These are phyloP conservation scores for Sesamia inferens DNA, from an alignment of 2,888 invertebrate species.

Conservation along the genomic window DNA sequence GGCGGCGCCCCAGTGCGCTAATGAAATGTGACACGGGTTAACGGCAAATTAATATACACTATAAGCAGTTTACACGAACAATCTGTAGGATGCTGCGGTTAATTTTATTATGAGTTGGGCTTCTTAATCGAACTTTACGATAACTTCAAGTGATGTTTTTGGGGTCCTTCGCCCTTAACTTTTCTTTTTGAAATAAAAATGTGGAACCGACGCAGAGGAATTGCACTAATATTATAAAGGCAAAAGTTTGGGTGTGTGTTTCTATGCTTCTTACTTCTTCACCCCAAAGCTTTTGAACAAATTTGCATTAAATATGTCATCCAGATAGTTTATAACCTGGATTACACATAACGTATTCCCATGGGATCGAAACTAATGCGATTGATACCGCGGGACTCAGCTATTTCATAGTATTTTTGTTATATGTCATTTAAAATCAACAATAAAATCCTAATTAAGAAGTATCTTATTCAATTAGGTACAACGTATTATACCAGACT, in stretches of 20 bases:
- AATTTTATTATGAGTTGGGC: conserved; percentile 23
- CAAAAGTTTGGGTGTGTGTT: too few relatives aligned
- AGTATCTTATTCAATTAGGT: neutral
- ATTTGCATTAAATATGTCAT: too few relatives aligned
- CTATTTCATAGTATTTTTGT: neutral
- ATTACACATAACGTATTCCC: too few relatives aligned
- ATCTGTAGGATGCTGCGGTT: conserved; percentile 37
- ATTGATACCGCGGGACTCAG: too few relatives aligned
- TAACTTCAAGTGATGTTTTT: conserved; percentile 3
- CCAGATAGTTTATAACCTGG: too few relatives aligned
- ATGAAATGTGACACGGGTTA: conserved; percentile 75
- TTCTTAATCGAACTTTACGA: neutral
- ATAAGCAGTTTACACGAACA: conserved; percentile 58
- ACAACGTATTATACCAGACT: neutral
- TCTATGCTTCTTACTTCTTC: too few relatives aligned
- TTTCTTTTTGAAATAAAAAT: neutral
- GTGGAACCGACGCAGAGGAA: neutral
- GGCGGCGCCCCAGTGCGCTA: conserved; percentile 65
- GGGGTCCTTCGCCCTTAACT: neutral
- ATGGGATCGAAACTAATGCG: too few relatives aligned
- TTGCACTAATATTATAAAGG: too few relatives aligned
- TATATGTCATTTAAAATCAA: neutral
- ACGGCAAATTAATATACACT: conserved; percentile 69
- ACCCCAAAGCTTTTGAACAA: too few relatives aligned
- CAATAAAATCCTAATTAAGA: neutral